Evolutionary conservation across 2,797 vertebrate genomes (phyloP).

Genomic region (Gymnoscopelus braueri): DNA sequence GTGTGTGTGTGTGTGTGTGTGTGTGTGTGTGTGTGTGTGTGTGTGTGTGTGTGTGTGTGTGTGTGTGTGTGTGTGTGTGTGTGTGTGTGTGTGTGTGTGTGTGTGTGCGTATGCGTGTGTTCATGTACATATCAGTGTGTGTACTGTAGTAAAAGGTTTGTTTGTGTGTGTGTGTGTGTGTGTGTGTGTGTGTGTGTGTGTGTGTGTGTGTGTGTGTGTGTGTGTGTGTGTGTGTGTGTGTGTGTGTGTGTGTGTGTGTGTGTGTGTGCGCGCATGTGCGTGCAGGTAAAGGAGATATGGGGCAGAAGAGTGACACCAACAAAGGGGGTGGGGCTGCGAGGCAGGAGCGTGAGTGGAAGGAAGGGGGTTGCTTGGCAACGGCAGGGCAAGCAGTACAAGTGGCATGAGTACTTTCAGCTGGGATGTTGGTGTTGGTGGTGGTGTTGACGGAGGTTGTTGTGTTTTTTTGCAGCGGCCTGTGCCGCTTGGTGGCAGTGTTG

Average conservation of each 20-base stretch:
- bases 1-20: constrained; percentile 39
- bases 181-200: constrained; percentile 16
- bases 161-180: constrained; percentile 31
- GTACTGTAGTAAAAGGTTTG: constrained; percentile 5
- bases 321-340: constrained; percentile 61
- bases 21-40: constrained; percentile 40
- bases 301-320: constrained; percentile 73
- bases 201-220: constrained; percentile 34
- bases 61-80: constrained; percentile 41
- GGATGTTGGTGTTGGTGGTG: constrained; percentile 53
- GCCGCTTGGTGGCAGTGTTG: constrained; percentile 73
- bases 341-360: constrained; percentile 61
- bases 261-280: constrained; percentile 47
- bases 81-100: constrained; percentile 18
- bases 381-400: constrained; percentile 33
- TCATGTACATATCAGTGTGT: constrained; percentile 35
- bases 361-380: constrained; percentile 38
- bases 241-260: constrained; percentile 19
- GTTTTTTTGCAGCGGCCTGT: constrained; percentile 51
- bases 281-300: constrained; percentile 51
- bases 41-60: constrained; percentile 34
- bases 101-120: constrained; percentile 1
- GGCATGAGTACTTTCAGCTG: constrained; percentile 48
- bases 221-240: constrained; percentile 33
- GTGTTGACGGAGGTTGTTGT: constrained; percentile 45